phyloP scores from a whole-genome alignment of 37 sponge, comb jelly and placozoan species.

The Amphimedon queenslandica region DNA sequence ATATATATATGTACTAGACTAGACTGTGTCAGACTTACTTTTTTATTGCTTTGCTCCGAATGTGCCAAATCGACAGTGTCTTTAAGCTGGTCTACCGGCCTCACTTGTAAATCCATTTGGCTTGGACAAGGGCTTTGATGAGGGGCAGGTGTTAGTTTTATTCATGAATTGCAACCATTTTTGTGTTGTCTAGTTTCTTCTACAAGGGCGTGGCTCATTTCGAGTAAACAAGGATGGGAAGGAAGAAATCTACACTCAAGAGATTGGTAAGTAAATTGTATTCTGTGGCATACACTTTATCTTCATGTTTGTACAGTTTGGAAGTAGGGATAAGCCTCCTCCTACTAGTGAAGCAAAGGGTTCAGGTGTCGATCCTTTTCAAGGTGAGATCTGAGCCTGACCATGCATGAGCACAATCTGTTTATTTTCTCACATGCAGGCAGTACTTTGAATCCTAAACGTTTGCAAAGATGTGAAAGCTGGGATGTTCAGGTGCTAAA shows the following conservation, averaged over 20 bases:
- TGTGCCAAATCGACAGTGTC: no score
- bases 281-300: background rate
- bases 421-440: background rate
- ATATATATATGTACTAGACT: no score
- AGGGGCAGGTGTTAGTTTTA: no score
- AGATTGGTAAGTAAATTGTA: background rate
- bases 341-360: background rate
- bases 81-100: no score
- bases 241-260: no score
- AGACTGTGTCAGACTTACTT: no score
- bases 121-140: no score
- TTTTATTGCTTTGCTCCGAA: no score
- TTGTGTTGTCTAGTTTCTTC: no score
- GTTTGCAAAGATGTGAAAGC: background rate
- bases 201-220: slow-evolving; percentile 1
- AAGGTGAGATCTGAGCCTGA: background rate
- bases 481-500: background rate
- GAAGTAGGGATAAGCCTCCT: background rate
- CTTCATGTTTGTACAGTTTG: background rate
- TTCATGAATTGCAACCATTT: no score
- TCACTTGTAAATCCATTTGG: no score
- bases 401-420: background rate
- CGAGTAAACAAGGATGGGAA: background rate
- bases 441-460: background rate
- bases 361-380: background rate